Evolutionary conservation across 2,888 invertebrate genomes (phyloP), one percentile per base, ranked within the genome.

Genomic region (Caenorhabditis sp.): DNA sequence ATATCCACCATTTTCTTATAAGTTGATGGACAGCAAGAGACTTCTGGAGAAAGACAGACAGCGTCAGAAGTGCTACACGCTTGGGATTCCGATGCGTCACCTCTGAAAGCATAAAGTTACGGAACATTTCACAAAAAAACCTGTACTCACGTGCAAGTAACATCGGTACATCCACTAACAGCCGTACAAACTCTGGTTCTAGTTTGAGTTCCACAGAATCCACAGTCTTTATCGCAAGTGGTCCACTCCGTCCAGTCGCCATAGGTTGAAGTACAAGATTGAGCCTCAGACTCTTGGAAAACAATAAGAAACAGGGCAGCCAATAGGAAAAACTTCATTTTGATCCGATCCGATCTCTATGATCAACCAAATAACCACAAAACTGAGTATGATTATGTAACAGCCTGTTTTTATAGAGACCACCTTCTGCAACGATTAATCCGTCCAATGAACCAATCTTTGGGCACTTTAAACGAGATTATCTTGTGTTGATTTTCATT

Each of bases 121-220:
- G n/a, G n/a, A n/a, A n/a, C n/a, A n/a, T n/a, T n/a, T n/a, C n/a
- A n/a, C n/a, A n/a, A n/a, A n/a, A n/a, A n/a, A n/a, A n/a, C n/a
- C n/a, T n/a, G n/a, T n/a, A n/a, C 67, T 58, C 4, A 78, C 78
- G 58, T 32, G 70, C 70, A 78, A 18, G 50, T 53, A 0, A 70
- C 70, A 9, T 69, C 69, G 4, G 77, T 20, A 28, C 79, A 79
- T 18, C 79, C 79, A 5, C 32, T 35, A 22, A 71, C 20, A 18
- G 60, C 22, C 9, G 60, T 20, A 28, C 79, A 79, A n/a, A 40
- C 28, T 61, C 79, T 65, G 28, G 15, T 79, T 0, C 79, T 60
- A 11, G 71, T 55, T 44, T 72, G 79, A 32, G 67, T 71, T 15
- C 79, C 79, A 62, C 79, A 79, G 20, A 51, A 79, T 37, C 79